Percentiles rank a stretch among this genome's conserved stretches.
Conservation (phyloP, 2,113 vertebrate species). For the Strix aluco region DNA sequence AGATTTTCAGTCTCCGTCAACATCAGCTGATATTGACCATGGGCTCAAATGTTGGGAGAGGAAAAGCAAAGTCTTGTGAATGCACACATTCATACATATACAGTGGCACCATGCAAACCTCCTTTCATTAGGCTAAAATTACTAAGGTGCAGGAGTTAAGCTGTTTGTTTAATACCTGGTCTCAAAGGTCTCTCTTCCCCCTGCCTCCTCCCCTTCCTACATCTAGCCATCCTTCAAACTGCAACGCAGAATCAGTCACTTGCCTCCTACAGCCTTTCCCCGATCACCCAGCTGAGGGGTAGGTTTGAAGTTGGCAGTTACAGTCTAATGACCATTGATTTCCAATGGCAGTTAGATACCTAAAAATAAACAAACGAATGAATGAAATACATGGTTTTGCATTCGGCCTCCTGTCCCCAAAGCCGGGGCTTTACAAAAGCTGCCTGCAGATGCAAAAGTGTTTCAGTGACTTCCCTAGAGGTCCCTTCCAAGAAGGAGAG, state of each 20-base stretch:
- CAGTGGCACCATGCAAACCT: background rate
- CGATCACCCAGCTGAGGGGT: background rate
- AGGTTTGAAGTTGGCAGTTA: background rate
- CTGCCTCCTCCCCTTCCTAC: no score
- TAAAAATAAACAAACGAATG: background rate
- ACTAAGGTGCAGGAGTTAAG: background rate
- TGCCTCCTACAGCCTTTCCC: background rate
- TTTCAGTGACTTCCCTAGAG: background rate
- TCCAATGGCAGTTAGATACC: background rate
- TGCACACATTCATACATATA: fast-evolving
- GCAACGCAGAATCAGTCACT: fast-evolving
- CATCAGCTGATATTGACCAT: background rate
- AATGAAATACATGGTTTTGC: background rate
- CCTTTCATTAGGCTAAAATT: background rate
- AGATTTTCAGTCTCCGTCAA: background rate
- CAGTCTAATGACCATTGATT: background rate
- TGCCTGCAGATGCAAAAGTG: background rate
- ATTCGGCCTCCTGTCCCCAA: fast-evolving
- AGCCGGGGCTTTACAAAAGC: background rate
- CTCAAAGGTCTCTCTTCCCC: background rate
- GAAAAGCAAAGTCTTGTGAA: background rate
- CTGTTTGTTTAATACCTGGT: background rate
- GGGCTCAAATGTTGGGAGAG: background rate
- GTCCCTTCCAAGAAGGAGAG: background rate
- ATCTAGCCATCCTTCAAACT: background rate